These are phyloP conservation scores for Chaetogeoica ovagalla DNA, from an alignment of 2,888 invertebrate genomes.

Conservation along the genomic window DNA sequence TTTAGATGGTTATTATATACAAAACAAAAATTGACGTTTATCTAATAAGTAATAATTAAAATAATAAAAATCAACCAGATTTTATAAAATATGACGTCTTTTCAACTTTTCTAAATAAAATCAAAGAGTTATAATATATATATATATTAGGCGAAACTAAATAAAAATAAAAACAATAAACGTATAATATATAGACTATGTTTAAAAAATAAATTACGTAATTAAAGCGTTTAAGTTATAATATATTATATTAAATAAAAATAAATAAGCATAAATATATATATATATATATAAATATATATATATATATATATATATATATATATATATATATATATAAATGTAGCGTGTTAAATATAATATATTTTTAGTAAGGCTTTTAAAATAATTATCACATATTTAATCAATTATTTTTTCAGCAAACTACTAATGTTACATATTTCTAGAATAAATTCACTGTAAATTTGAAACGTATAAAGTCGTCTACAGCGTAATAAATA, in stretches of 20 bases:
- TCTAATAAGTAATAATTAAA: constrained; percentile 27
- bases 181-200: constrained; percentile 42
- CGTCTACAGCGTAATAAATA: neutral
- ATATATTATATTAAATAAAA: constrained; percentile 25
- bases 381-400: constrained; percentile 50
- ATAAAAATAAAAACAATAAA: constrained; percentile 31
- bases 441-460: neutral
- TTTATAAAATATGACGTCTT: neutral
- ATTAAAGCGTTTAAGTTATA: constrained; percentile 45
- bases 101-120: constrained; percentile 29
- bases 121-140: constrained; percentile 16
- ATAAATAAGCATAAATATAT: constrained; percentile 3
- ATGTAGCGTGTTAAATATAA: neutral
- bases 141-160: constrained; percentile 21
- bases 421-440: constrained; percentile 19
- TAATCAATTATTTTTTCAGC: constrained; percentile 14
- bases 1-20: constrained; percentile 22
- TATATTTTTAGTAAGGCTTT: constrained; percentile 24
- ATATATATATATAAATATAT: too few relatives aligned
- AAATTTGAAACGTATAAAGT: neutral
- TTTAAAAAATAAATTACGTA: constrained; percentile 37
- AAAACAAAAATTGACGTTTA: constrained; percentile 32
- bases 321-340: too few relatives aligned
- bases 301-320: neutral
- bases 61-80: constrained; percentile 23